Percentiles rank a stretch among this genome's conserved stretches.
Conservation (phyloP, 2,888 invertebrate genomes). For the Chalcis sispes region DNA sequence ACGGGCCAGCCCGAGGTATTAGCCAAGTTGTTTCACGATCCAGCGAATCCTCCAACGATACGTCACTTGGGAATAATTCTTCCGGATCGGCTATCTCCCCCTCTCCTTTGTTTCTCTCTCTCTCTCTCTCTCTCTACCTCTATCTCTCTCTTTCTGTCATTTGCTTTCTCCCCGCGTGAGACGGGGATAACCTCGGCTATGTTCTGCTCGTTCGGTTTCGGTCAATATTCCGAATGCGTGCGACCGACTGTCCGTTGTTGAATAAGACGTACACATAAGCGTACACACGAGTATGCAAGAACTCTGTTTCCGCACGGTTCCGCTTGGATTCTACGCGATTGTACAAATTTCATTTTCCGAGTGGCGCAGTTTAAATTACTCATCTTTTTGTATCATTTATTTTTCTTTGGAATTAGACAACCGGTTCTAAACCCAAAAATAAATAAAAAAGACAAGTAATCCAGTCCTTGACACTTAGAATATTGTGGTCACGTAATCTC, state of each 20-base stretch:
- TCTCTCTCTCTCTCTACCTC: neutral
- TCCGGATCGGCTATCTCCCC: slow-evolving; percentile 27
- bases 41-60: slow-evolving; percentile 60
- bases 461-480: too few species aligned
- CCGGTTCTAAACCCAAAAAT: too few species aligned
- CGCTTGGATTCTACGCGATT: neutral
- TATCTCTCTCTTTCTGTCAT: neutral
- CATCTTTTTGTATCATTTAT: too few species aligned
- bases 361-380: too few species aligned
- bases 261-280: slow-evolving; percentile 8
- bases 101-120: slow-evolving; percentile 6
- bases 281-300: neutral
- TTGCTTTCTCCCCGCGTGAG: neutral
- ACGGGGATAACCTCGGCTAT: too few species aligned
- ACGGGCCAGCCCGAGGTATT: slow-evolving; percentile 53
- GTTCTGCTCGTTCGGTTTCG: slow-evolving; percentile 8
- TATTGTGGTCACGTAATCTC: too few species aligned
- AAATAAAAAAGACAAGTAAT: too few species aligned
- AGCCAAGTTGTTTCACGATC: slow-evolving; percentile 65
- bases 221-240: slow-evolving; percentile 40
- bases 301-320: neutral
- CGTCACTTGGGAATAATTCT: slow-evolving; percentile 56
- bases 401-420: too few species aligned
- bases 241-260: slow-evolving; percentile 28
- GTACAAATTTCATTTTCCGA: neutral